Conservation (phyloP, 2,113 vertebrate species). For the Poecile atricapillus region DNA sequence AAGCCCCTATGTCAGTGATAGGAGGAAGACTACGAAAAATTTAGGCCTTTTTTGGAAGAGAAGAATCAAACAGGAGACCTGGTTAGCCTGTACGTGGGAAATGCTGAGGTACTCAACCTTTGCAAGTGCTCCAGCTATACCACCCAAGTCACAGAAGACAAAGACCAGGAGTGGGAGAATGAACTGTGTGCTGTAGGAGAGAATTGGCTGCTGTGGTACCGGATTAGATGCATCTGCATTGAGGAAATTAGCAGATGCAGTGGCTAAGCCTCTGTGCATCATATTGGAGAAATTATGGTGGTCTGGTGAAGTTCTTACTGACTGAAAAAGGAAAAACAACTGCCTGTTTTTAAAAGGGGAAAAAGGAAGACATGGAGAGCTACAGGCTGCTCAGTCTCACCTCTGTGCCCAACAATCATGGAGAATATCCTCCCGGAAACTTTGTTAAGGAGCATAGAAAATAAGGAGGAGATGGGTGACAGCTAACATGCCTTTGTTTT, state of each 20-base stretch:
- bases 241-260: neutral
- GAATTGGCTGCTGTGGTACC: neutral
- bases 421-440: neutral
- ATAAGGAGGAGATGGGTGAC: neutral
- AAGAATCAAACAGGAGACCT: neutral
- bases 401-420: neutral
- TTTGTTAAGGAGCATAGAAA: neutral
- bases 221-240: neutral
- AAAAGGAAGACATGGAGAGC: neutral
- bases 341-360: accelerated
- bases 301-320: neutral
- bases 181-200: neutral
- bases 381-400: neutral
- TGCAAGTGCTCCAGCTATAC: neutral
- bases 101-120: neutral
- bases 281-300: neutral
- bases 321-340: neutral
- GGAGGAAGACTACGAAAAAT: neutral
- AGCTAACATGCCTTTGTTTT: neutral
- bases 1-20: neutral
- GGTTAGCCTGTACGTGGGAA: neutral
- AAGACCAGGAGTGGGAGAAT: too few species aligned
- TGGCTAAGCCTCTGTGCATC: neutral
- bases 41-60: neutral
- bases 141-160: neutral